Conservation (phyloP, 2,797 vertebrate species). For the Mus minutoides region DNA sequence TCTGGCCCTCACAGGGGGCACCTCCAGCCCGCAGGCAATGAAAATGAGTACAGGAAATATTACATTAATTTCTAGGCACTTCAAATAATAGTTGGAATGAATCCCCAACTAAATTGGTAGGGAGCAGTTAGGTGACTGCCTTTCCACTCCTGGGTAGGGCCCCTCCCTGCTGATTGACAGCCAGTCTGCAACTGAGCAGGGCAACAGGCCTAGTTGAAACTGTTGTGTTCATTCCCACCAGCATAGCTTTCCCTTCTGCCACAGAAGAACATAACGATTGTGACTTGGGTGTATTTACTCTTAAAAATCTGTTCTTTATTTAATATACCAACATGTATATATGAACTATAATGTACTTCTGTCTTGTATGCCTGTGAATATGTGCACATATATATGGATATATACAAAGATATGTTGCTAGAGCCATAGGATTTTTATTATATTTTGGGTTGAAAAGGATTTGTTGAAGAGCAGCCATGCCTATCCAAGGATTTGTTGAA, state of each 20-base stretch:
- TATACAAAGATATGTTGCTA: not conserved
- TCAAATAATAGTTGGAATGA: slow-evolving; percentile 78
- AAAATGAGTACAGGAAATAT: slow-evolving; percentile 82
- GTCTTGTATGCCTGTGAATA: not conserved
- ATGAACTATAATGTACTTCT: not conserved
- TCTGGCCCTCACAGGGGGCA: slow-evolving; percentile 77
- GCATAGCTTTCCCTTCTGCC: slow-evolving; percentile 35
- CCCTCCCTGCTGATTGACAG: slow-evolving; percentile 79
- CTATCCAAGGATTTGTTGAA: slow-evolving; percentile 21
- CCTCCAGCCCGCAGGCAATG: slow-evolving; percentile 81
- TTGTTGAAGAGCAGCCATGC: slow-evolving; percentile 2
- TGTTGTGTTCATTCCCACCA: not conserved
- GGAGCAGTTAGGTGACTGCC: slow-evolving; percentile 80
- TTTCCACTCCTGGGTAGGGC: slow-evolving; percentile 68
- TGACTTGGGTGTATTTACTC: not conserved
- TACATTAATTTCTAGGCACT: slow-evolving; percentile 83
- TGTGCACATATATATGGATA: not conserved
- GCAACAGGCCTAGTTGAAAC: slow-evolving; percentile 53
- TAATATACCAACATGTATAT: not conserved
- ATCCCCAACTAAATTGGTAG: slow-evolving; percentile 80
- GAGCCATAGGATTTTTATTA: slow-evolving; percentile 8
- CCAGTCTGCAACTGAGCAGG: slow-evolving; percentile 28
- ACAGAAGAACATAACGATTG: not conserved
- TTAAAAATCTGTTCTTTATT: slow-evolving; percentile 57
- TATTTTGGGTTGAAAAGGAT: not conserved